Base-by-base conservation (phyloP, 2,113 vertebrate species). In the Gyps fulvus region DNA sequence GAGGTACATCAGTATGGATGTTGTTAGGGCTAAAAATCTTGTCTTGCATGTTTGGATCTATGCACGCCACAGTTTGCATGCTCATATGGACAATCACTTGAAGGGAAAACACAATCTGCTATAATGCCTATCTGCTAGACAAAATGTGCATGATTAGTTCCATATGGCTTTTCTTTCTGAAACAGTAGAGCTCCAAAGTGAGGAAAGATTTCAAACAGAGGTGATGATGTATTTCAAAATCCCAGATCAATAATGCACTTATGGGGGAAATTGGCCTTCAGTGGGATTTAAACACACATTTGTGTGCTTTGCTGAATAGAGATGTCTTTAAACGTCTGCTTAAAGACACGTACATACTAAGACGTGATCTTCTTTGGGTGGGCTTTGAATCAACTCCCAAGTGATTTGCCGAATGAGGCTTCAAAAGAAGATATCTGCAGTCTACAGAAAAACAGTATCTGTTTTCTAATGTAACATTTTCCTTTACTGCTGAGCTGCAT, bases 101-200 rank as follows among this genome's bases (percentile, higher is more conserved):
- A 79, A 95, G 72, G 61, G 80, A 96, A 96, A 96, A 95, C 90
- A 96, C 95, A 97, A 82, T 96, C 96, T 97, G 97, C 91, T 65
- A 2, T 40, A 81, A 82, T 87, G 77, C 57, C 86, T 95, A 22
- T 95, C 94, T 92, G 90, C 76, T 90, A 95, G 90, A 89, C 86
- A 96, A 95, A 96, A 79, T 86, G 83, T 81, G 80, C 89, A n/a
- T 87, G 63, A 95, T 95, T 92, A 87, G 69, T 78, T 96, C 89
- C 97, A 92, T 91, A 95, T 95, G 95, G 95, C 73, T 95, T 95
- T 96, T 67, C 54, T 86, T 58, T 55, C 79, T 73, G 63, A 55
- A 90, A 84, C n/a, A 76, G 72, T 8, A 45, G 43, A 79, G 52
- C 59, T 90, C 47, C 65, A 76, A 83, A 93, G 47, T 72, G 70